Conservation (phyloP, 2,888 invertebrate genomes). For the Acheta domesticus region DNA sequence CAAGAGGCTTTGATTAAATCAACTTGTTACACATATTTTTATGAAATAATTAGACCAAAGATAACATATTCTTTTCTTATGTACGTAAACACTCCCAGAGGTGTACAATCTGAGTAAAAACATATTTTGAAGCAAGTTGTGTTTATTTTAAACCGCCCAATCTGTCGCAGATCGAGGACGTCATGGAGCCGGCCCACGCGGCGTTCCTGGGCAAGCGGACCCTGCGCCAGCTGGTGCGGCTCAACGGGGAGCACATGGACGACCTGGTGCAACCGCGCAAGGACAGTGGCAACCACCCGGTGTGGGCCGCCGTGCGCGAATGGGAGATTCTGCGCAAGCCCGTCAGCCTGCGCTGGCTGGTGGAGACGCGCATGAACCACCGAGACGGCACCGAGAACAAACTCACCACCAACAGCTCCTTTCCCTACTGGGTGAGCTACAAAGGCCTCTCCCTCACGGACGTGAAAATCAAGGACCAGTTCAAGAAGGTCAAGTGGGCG, state of each 20-base stretch:
- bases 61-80: too few species aligned
- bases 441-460: neutral
- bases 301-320: neutral
- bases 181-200: neutral
- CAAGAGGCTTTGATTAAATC: too few species aligned
- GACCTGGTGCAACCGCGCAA: neutral
- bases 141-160: too few species aligned
- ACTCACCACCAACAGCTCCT: neutral
- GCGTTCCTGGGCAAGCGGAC: neutral
- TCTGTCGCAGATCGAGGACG: neutral
- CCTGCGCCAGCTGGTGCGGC: neutral
- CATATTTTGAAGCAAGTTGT: too few species aligned
- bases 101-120: too few species aligned
- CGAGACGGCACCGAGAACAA: neutral
- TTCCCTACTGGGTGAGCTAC: neutral
- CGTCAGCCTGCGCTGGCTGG: neutral
- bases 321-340: neutral
- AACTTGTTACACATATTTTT: too few species aligned
- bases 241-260: neutral
- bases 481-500: neutral
- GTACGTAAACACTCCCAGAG: too few species aligned
- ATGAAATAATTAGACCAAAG: too few species aligned
- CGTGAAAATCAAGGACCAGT: neutral
- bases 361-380: neutral
- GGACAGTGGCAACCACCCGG: neutral